Conservation (phyloP, 2,113 vertebrate species). For the Melanerpes formicivorus region DNA sequence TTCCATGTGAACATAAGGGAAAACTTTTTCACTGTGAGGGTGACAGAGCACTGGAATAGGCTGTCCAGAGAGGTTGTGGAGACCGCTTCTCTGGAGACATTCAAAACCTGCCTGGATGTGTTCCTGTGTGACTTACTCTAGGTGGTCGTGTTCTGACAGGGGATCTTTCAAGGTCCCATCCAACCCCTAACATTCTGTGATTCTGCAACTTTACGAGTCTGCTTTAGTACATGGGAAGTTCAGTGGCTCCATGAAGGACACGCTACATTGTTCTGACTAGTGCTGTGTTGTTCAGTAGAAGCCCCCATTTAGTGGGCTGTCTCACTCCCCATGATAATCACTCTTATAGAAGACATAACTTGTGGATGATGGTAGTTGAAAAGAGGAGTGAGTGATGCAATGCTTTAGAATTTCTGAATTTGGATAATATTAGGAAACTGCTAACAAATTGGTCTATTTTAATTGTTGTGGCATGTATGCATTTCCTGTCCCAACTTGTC, state of each 20-base stretch:
- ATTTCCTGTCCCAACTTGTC: slow-evolving; percentile 46
- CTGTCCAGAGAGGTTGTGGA: no score
- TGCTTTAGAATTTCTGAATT: slow-evolving; percentile 72
- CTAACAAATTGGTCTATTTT: slow-evolving; percentile 67
- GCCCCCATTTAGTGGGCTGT: neutral
- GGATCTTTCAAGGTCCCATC: no score
- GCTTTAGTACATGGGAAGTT: neutral
- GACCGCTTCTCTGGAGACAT: no score
- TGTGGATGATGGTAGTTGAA: slow-evolving; percentile 48
- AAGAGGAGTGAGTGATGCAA: slow-evolving; percentile 39
- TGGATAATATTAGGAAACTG: slow-evolving; percentile 66
- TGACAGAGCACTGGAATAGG: no score
- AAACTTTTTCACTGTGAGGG: no score
- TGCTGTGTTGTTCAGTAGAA: neutral
- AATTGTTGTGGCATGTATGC: slow-evolving; percentile 63
- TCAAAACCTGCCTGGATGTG: no score
- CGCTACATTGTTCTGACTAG: rapidly evolving
- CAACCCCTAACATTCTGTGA: no score
- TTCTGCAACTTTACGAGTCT: no score
- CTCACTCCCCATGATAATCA: neutral
- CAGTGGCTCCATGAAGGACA: neutral
- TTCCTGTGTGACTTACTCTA: no score
- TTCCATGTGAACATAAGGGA: no score
- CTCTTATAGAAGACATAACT: neutral
- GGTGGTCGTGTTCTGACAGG: no score